phyloP scores from a whole-genome alignment of 2,888 invertebrate species.

The Prostheceraeus crozeri region DNA sequence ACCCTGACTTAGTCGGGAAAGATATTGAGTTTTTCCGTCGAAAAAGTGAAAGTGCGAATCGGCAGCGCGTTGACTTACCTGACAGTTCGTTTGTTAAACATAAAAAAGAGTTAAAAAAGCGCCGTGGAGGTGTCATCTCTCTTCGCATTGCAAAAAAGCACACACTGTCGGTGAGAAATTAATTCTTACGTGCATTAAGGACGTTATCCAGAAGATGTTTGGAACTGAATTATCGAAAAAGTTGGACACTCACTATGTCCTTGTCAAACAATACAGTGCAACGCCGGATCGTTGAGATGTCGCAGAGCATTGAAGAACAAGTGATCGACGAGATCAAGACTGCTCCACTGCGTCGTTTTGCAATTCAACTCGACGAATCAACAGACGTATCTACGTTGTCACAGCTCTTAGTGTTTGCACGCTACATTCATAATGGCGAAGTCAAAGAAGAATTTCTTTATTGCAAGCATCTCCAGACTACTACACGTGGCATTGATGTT shows the following conservation, averaged over 20 bases:
- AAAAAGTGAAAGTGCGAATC: too few species aligned
- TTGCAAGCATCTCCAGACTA: too few species aligned
- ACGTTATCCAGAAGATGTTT: background rate
- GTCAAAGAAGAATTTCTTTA: too few species aligned
- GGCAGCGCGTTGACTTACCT: too few species aligned
- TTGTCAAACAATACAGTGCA: slow-evolving; percentile 6
- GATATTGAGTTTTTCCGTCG: too few species aligned
- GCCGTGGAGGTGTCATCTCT: too few species aligned
- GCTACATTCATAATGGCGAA: too few species aligned
- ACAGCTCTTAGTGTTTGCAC: background rate
- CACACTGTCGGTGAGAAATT: background rate
- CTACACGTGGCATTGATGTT: too few species aligned
- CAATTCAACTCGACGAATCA: slow-evolving; percentile 5
- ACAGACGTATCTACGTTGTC: background rate
- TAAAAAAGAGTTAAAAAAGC: too few species aligned
- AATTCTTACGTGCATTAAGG: background rate
- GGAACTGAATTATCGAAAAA: background rate
- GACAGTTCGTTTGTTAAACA: too few species aligned
- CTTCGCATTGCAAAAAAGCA: too few species aligned
- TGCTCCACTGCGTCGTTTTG: background rate
- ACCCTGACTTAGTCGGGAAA: too few species aligned
- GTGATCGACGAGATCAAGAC: slow-evolving; percentile 12
- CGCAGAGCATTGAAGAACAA: background rate
- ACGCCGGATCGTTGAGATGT: background rate
- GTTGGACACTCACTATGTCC: background rate